Evolutionary conservation across 2,113 vertebrate genomes (phyloP).

Genomic region (Psittacula cyanocephala): DNA sequence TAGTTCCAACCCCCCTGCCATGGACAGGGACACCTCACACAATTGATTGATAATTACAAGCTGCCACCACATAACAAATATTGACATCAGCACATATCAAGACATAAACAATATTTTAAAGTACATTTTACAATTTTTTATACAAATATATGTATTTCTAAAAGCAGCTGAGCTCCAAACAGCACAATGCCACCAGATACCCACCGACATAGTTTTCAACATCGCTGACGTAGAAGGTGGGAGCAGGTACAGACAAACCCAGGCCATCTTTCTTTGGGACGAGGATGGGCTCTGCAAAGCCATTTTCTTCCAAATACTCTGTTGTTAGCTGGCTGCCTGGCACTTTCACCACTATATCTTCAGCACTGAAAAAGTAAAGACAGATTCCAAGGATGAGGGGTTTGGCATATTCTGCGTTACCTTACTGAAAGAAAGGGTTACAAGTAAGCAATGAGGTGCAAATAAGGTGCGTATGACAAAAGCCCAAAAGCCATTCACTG

Average conservation of each 20-base stretch:
- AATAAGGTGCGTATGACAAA: not conserved
- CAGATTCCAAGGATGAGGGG: not conserved
- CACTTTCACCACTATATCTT: slow-evolving; percentile 91
- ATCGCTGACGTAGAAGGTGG: slow-evolving; percentile 98
- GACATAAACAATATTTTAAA: not conserved
- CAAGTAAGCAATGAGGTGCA: not conserved
- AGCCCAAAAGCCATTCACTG: not conserved
- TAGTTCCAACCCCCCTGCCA: no score
- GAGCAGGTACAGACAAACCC: slow-evolving; percentile 88
- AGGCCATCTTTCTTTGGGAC: slow-evolving; percentile 95
- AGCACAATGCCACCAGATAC: slow-evolving; percentile 6
- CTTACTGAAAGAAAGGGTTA: not conserved
- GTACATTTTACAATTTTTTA: not conserved
- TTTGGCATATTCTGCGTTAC: not conserved
- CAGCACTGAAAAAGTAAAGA: slow-evolving; percentile 79
- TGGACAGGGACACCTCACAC: no score
- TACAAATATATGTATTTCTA: rapidly evolving
- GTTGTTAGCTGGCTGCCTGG: slow-evolving; percentile 86
- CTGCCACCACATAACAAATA: not conserved
- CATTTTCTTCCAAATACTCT: slow-evolving; percentile 91
- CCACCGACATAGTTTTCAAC: slow-evolving; percentile 96
- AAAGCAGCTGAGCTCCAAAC: not conserved
- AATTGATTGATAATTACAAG: not conserved
- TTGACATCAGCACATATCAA: not conserved
- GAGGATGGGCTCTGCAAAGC: slow-evolving; percentile 93